Percentiles rank a stretch among this genome's conserved stretches.
phyloP scores from a whole-genome alignment of 2,888 invertebrate genomes.

The Tortricodes alternella region DNA sequence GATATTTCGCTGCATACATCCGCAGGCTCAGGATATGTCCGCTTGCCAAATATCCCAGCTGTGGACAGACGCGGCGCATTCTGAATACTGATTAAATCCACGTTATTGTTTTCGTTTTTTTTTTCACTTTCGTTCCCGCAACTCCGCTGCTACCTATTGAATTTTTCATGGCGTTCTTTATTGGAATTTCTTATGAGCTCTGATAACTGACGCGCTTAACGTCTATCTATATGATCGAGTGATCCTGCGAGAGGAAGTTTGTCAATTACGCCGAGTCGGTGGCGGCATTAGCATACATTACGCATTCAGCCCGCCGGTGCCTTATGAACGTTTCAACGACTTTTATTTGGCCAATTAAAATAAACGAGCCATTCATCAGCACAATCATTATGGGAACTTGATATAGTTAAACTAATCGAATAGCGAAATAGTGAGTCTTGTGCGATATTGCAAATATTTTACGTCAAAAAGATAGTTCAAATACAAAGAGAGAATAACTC shows the following conservation, averaged over 20 bases:
- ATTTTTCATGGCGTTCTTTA: slow-evolving; percentile 73
- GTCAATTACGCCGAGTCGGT: slow-evolving; percentile 62
- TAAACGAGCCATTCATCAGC: slow-evolving; percentile 60
- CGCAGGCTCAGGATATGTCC: slow-evolving; percentile 55
- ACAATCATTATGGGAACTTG: slow-evolving; percentile 31
- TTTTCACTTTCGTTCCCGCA: slow-evolving; percentile 68
- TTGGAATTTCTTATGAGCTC: slow-evolving; percentile 64
- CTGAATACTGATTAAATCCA: slow-evolving; percentile 76
- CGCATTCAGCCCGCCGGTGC: slow-evolving; percentile 61
- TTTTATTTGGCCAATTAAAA: slow-evolving; percentile 73
- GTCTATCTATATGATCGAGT: slow-evolving; percentile 63
- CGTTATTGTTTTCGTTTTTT: slow-evolving; percentile 74
- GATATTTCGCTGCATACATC: slow-evolving; percentile 45
- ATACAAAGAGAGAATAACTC: slow-evolving; percentile 52
- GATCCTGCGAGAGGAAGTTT: slow-evolving; percentile 67
- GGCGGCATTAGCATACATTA: slow-evolving; percentile 73
- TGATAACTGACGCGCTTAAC: slow-evolving; percentile 55
- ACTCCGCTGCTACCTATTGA: slow-evolving; percentile 66
- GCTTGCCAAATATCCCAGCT: slow-evolving; percentile 77
- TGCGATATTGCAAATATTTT: slow-evolving; percentile 36
- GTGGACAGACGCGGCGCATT: slow-evolving; percentile 63
- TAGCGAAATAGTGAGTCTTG: slow-evolving; percentile 1
- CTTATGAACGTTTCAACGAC: slow-evolving; percentile 65
- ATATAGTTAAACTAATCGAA: neutral
- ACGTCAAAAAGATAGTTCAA: slow-evolving; percentile 47